phyloP scores from a whole-genome alignment of 1,140 invertebrate species.

The Chelonus insularis region DNA sequence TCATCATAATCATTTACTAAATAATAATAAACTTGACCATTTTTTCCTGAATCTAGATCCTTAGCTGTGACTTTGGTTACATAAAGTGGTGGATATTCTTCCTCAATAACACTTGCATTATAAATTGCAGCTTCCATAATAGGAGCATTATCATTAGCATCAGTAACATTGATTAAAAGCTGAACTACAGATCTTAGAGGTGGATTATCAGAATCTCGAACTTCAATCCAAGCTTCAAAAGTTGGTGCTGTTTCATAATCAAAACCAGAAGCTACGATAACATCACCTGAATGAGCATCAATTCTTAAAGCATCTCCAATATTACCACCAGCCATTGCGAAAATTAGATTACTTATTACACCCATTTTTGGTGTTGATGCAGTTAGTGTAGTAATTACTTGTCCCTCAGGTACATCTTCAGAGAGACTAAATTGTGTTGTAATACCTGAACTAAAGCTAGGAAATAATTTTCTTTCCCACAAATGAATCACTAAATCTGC shows the following conservation, averaged over 20 bases:
- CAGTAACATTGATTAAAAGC: slow-evolving; percentile 83
- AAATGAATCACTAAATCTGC: slow-evolving; percentile 72
- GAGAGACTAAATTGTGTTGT: slow-evolving; percentile 74
- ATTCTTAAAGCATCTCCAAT: slow-evolving; percentile 82
- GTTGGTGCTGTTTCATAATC: slow-evolving; percentile 85
- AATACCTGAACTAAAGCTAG: slow-evolving; percentile 69
- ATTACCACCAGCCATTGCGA: slow-evolving; percentile 89
- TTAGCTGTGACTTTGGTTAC: slow-evolving; percentile 79
- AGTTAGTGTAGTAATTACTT: slow-evolving; percentile 70
- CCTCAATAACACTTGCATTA: slow-evolving; percentile 82
- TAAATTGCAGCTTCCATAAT: slow-evolving; percentile 80
- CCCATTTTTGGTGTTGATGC: slow-evolving; percentile 77
- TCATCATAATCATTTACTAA: slow-evolving; percentile 75
- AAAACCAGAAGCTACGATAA: slow-evolving; percentile 74
- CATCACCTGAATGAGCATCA: slow-evolving; percentile 75
- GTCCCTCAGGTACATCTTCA: slow-evolving; percentile 77
- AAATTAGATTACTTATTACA: slow-evolving; percentile 69
- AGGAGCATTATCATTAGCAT: slow-evolving; percentile 90
- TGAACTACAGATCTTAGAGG: slow-evolving; percentile 75
- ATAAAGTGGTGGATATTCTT: slow-evolving; percentile 77
- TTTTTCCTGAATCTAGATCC: slow-evolving; percentile 85
- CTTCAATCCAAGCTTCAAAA: slow-evolving; percentile 93
- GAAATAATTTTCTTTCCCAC: slow-evolving; percentile 74
- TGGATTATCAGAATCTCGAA: slow-evolving; percentile 80
- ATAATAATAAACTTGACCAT: slow-evolving; percentile 81